Evolutionary conservation across 2,888 invertebrate species (phyloP).

Genomic region (Ditylenchus weischeri): DNA sequence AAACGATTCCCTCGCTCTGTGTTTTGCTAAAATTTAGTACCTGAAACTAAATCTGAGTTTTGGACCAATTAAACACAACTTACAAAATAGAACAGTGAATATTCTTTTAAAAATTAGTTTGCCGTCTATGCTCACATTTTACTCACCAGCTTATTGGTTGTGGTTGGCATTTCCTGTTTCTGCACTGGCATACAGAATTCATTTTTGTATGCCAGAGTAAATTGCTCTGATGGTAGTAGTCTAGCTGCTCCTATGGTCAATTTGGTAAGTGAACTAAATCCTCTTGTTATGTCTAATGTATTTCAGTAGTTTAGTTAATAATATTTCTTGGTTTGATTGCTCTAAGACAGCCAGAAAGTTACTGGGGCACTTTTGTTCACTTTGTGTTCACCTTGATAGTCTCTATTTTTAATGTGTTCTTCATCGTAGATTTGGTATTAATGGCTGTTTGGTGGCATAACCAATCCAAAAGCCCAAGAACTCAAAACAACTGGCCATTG

Average conservation of each 20-base stretch:
- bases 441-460: constrained; percentile 17
- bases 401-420: constrained; percentile 18
- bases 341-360: constrained; percentile 21
- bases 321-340: constrained; percentile 19
- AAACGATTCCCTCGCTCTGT: too few species aligned
- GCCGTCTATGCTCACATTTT: constrained; percentile 12
- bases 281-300: background rate
- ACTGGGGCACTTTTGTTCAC: constrained; percentile 21
- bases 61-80: too few species aligned
- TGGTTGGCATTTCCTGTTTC: constrained; percentile 24
- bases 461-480: background rate
- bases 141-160: constrained; percentile 12
- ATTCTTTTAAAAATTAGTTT: background rate
- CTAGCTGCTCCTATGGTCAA: constrained; percentile 25
- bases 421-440: constrained; percentile 22
- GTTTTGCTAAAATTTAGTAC: too few species aligned
- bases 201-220: constrained; percentile 23
- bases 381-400: constrained; percentile 18
- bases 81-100: constrained; percentile 7
- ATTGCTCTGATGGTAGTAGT: constrained; percentile 21
- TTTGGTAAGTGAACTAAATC: constrained; percentile 12
- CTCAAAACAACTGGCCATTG: constrained; percentile 20
- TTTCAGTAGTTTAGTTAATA: background rate
- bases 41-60: too few species aligned
- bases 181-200: constrained; percentile 30